Evolutionary conservation across 2,797 vertebrate genomes (phyloP), one percentile per base, ranked within the genome.

Genomic region (Rhadinocentrus ornatus): DNA sequence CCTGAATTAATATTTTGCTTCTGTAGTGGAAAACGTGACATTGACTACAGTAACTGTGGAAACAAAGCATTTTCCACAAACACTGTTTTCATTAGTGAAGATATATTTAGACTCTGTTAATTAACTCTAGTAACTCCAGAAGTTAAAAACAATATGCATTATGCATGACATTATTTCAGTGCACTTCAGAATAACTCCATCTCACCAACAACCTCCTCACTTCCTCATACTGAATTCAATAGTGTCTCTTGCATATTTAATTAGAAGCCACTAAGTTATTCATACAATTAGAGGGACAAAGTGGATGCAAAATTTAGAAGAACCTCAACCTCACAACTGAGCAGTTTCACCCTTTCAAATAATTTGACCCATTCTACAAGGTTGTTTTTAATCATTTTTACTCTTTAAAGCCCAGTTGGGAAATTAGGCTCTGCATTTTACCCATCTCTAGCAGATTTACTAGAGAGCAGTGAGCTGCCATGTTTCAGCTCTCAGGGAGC

Each of bases 191-290:
- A 62, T 77, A 67, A 78, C 50, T 77, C n/a, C 32, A 0, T 59
- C 22, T 29, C 32, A 2, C 18, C 57, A 41, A 69, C 59, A 63
- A 60, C 39, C 3, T 69, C 53, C 22, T 86, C 2, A 50, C 52
- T 58, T 74, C 20, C 60, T 75, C 20, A 31, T 69, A 74, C 54
- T 66, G 62, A 50, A 76, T 55, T 75, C 48, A 67, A 70, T 82
- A 57, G 61, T 44, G 37, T 0, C 26, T 71, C 31, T 22, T 88
- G 57, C 56, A 88, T 85, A 71, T 80, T 87, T 85, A 4, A 89
- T 71, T 12, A 35, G 26, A 11, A 78, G 2, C 29, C 41, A 48
- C 62, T 84, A 60, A 87, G 82, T 82, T 62, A 83, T 77, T 83
- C 32, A 84, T 31, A 55, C n/a, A 48, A 75, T 73, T 37, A 64